Evolutionary conservation across 2,888 invertebrate genomes (phyloP), one percentile per base, ranked within the genome.

Genomic region (Ormyrus labotus): DNA sequence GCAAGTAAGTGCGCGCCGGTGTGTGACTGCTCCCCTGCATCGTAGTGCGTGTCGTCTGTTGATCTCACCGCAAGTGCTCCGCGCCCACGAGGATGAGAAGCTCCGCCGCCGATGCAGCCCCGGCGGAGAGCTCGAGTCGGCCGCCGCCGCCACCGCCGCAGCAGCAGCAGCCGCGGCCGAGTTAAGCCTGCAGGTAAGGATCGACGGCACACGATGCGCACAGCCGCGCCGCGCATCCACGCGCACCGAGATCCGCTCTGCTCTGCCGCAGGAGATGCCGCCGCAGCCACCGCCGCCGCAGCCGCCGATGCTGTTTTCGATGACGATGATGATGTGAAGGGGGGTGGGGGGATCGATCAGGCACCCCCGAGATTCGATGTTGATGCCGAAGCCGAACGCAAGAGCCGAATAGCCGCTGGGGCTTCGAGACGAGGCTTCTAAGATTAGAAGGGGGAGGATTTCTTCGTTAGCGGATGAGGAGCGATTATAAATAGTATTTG

Each of bases 151-250:
- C 11, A 10, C 53, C 7, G 53, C 53, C 8, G 53, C 53, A 53
- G 53, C 53, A 53, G 53, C 53, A 53, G 53, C 53, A 53, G 47
- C 4, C 8, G 63, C 63, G 11, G 4, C 47, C 47, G 45, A 47
- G 47, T 63, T 19, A 47, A 63, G 63, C 63, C 63, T 10, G 53
- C 10, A 63, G 63, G 63, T 63, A 63, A 63, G 63, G 3, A 10
- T 53, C 8, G 10, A 19, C 6, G 11, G 7, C 60, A 19, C 19
- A 60, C 6, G 6, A 34, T 9, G 19, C 7, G 60, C 6, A 19
- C 19, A 51, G 19, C 11, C 53, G 50, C 51, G 55, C 55, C 55
- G 55, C 19, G 7, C 6, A 19, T 60, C 60, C 19, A 60, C 60
- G 55, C 34, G 45, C 45, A 6, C 19, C 19, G 65, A 50, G 51